Conservation (phyloP, 1,140 invertebrate genomes). For the Drosophila santomea region DNA sequence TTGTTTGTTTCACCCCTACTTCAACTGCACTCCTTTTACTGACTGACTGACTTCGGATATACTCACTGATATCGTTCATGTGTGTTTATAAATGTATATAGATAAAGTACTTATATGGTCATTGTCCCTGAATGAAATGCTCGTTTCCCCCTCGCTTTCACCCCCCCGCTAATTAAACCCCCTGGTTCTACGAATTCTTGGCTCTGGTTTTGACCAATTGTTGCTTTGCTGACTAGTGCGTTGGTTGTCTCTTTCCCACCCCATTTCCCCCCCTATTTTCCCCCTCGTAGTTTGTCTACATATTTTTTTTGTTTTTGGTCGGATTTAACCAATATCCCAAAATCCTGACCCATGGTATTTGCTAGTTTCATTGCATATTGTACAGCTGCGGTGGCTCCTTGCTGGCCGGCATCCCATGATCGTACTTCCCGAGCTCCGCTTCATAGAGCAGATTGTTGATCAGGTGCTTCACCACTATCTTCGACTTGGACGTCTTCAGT, state of each 20-base stretch:
- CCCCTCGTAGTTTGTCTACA: background rate
- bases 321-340: background rate
- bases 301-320: background rate
- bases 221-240: slow-evolving; percentile 72
- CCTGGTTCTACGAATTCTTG: slow-evolving; percentile 45
- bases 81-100: slow-evolving; percentile 39
- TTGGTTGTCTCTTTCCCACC: slow-evolving; percentile 31
- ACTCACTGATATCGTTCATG: slow-evolving; percentile 39
- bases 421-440: slow-evolving; percentile 81
- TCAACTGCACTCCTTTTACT: slow-evolving; percentile 47
- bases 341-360: background rate
- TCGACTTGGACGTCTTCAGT: slow-evolving; percentile 78
- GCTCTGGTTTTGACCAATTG: slow-evolving; percentile 49
- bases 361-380: slow-evolving; percentile 64
- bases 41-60: slow-evolving; percentile 49
- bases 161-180: slow-evolving; percentile 5
- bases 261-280: background rate
- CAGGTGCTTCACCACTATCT: slow-evolving; percentile 80
- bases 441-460: slow-evolving; percentile 82
- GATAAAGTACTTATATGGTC: slow-evolving; percentile 79
- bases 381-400: slow-evolving; percentile 82
- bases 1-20: slow-evolving; percentile 42
- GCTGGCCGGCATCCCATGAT: slow-evolving; percentile 77
- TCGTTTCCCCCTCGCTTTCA: slow-evolving; percentile 1
- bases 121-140: slow-evolving; percentile 82